These are phyloP conservation scores for Macrophya alboannulata DNA, from an alignment of 2,888 invertebrate species.

Conservation along the genomic window DNA sequence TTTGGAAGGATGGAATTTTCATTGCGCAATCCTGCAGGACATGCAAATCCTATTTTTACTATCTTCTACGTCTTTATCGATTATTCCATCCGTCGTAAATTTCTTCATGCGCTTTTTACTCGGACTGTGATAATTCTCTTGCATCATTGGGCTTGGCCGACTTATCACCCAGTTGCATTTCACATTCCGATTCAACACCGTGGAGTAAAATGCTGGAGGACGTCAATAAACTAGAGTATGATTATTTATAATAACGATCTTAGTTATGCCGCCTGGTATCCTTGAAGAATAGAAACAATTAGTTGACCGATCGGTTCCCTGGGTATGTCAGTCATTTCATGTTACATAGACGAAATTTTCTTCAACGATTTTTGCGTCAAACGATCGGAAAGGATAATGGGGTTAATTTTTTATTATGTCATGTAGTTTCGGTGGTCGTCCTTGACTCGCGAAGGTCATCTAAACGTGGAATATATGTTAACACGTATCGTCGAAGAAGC, in stretches of 20 bases:
- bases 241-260: not conserved
- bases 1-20: not conserved
- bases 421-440: not conserved
- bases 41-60: not conserved
- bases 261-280: not conserved
- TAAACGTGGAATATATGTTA: constrained; percentile 10
- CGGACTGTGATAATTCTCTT: not conserved
- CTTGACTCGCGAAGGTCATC: constrained; percentile 37
- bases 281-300: not conserved
- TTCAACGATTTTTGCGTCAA: not conserved
- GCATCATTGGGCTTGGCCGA: constrained; percentile 21
- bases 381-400: not conserved
- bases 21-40: not conserved
- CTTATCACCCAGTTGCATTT: not conserved
- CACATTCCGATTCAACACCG: not conserved
- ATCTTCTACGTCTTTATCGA: not conserved
- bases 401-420: not conserved
- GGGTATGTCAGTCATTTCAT: not conserved
- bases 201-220: constrained; percentile 7
- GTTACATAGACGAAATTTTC: not conserved
- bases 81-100: not conserved
- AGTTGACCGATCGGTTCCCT: not conserved
- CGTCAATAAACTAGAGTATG: constrained; percentile 8
- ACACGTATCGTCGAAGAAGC: not conserved
- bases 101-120: not conserved